A percentile compares a stretch with the other conserved stretches of the same genome.
These are phyloP conservation scores for Athalia rosae DNA, from an alignment of 2,888 invertebrate genomes.

Conservation along the genomic window DNA sequence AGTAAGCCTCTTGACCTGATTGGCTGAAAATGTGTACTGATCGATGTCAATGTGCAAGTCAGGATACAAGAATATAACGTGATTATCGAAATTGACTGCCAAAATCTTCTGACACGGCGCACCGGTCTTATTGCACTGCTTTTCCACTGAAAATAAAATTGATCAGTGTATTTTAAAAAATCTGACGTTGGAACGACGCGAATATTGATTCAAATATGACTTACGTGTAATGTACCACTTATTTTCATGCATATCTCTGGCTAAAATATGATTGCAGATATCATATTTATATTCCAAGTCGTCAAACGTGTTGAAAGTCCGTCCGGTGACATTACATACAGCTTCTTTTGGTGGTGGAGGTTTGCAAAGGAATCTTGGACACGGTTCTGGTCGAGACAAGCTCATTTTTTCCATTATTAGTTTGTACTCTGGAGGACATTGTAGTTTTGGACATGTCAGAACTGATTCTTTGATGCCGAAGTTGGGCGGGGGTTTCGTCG, in stretches of 20 bases:
- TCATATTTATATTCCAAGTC: constrained; percentile 86
- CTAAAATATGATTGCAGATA: constrained; percentile 85
- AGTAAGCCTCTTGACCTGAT: constrained; percentile 78
- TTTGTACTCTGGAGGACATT: constrained; percentile 79
- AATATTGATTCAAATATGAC: constrained; percentile 57
- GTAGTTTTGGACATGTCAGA: constrained; percentile 73
- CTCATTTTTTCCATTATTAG: constrained; percentile 74
- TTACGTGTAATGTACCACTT: constrained; percentile 84
- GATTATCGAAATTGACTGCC: constrained; percentile 80
- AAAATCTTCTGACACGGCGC: constrained; percentile 79
- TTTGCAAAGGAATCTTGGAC: constrained; percentile 79
- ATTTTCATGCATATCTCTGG: constrained; percentile 80
- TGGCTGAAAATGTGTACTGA: constrained; percentile 67
- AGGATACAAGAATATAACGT: constrained; percentile 73
- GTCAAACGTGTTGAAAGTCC: constrained; percentile 88
- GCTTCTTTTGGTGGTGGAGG: constrained; percentile 80
- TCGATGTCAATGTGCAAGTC: constrained; percentile 66
- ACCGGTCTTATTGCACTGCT: constrained; percentile 77
- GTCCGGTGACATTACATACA: constrained; percentile 84
- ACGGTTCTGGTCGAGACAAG: constrained; percentile 58
- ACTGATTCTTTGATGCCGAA: constrained; percentile 64
- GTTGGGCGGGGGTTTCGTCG: constrained; percentile 73
- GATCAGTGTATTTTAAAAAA: constrained; percentile 22
- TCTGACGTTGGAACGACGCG: background rate
- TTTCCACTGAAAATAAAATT: constrained; percentile 75